Evolutionary conservation across 2,888 invertebrate species (phyloP).

Genomic region (Unio delphinus): DNA sequence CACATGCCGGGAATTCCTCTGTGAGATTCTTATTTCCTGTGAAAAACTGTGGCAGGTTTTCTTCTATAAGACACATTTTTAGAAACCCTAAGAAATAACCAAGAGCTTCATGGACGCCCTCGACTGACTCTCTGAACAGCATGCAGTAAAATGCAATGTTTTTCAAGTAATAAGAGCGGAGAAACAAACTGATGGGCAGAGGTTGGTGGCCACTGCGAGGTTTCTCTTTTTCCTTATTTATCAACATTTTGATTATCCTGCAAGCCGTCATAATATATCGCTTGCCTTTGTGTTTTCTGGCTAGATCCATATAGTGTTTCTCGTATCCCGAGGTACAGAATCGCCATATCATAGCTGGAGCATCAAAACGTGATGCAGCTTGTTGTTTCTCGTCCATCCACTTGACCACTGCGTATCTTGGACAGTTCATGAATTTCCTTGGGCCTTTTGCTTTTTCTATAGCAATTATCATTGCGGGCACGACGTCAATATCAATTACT

Average conservation of each 20-base stretch:
- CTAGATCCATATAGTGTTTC: conserved; percentile 36
- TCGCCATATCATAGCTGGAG: conserved; percentile 32
- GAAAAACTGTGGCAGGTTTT: conserved; percentile 26
- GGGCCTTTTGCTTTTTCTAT: conserved; percentile 19
- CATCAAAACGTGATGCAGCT: conserved; percentile 1
- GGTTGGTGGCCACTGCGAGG: neutral
- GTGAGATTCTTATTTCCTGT: no score
- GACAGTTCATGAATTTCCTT: conserved; percentile 17
- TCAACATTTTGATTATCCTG: conserved; percentile 36
- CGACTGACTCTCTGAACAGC: neutral
- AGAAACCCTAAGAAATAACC: conserved; percentile 22
- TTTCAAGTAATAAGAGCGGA: conserved; percentile 35
- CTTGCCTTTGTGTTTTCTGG: conserved; percentile 11
- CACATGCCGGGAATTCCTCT: no score
- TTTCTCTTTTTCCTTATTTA: neutral
- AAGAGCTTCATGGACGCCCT: conserved; percentile 18
- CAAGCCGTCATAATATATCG: conserved; percentile 37
- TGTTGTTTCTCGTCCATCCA: conserved; percentile 25
- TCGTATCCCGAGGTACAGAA: conserved; percentile 38
- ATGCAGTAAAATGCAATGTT: conserved; percentile 29
- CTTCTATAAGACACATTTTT: conserved; percentile 6
- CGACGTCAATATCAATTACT: conserved; percentile 36
- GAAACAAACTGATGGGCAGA: conserved; percentile 15
- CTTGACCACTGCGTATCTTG: conserved; percentile 37
- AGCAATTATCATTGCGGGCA: conserved; percentile 31